Base-by-base conservation (phyloP, 2,113 vertebrate species). In the Nycticorax nycticorax region DNA sequence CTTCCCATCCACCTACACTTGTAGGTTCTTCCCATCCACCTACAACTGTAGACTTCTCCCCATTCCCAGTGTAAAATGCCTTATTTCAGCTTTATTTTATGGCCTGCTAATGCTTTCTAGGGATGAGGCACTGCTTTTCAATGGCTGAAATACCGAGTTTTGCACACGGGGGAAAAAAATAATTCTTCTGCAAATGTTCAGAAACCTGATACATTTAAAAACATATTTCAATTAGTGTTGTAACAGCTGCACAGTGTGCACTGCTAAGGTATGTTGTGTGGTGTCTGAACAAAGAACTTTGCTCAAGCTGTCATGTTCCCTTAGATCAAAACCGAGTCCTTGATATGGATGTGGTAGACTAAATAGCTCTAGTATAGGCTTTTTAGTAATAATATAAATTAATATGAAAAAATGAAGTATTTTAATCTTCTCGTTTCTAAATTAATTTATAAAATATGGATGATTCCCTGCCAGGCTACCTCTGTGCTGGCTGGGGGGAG, bases 191-290 rank as follows among this genome's bases (percentile, higher is more conserved):
- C 94, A 88, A 96, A 96, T 80, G 78, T 92, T 82, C 67, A 0
- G 95, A 92, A 96, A 97, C 80, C 75, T 0, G 56, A 96, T 96
- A 92, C 85, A 50, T 97, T 93, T 93, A n/a, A 94, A 97, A 97
- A 95, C 94, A 94, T 97, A 88, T 97, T 96, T 96, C 93, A 94
- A 97, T 96, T 96, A 95, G 90, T 92, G 94, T 96, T 96, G 85
- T 90, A 97, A 97, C 95, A 97, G 97, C 94, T 97, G 93, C 81
- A 52, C 9, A 8, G 82, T 68, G 76, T 7, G 37, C 37, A 3
- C 77, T 78, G 87, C 78, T 83, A 78, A 96, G 94, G 95, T 97
- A 96, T 88, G 86, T 82, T 94, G 41, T 79, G 80, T 53, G 76
- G 94, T 96, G 86, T 37, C 73, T 92, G 92, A 96, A 94, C 92